These are phyloP conservation scores for Lates japonicus DNA, from an alignment of 2,797 vertebrate species.

Conservation along the genomic window DNA sequence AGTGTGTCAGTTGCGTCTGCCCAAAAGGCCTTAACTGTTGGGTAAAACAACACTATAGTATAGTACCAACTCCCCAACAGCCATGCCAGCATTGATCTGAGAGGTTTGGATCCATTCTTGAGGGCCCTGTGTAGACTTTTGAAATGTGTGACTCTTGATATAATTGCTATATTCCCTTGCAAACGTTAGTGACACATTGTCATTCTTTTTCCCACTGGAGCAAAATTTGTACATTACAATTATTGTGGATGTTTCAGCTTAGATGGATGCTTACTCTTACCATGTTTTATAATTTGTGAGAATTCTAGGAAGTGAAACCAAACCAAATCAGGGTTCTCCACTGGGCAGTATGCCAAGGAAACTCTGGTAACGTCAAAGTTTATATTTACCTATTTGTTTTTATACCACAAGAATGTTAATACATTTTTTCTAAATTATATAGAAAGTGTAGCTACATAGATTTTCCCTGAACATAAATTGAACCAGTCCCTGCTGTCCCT, in stretches of 20 bases:
- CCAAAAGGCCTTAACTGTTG: conserved; percentile 20
- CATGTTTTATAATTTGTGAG: not conserved
- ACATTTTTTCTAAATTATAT: not conserved
- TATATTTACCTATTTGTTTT: not conserved
- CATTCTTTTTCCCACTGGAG: conserved; percentile 1
- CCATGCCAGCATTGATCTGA: conserved; percentile 27
- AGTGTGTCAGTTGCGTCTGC: conserved; percentile 32
- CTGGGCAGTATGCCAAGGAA: not conserved
- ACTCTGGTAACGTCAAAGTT: not conserved
- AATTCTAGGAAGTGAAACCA: not conserved
- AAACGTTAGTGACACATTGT: conserved; percentile 16
- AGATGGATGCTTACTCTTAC: not conserved
- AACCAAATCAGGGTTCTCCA: conserved; percentile 4
- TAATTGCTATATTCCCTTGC: conserved; percentile 7
- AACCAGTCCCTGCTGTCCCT: not conserved
- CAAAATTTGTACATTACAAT: conserved; percentile 7
- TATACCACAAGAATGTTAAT: not conserved
- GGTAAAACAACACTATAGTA: conserved; percentile 24
- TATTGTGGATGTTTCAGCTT: conserved; percentile 7
- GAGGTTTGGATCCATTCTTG: conserved; percentile 4
- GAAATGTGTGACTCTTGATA: not conserved
- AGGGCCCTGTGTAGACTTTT: conserved; percentile 10
- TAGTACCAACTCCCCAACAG: not conserved
- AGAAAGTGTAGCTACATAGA: not conserved
- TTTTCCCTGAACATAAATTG: not conserved